Base-by-base conservation (phyloP, 2,888 invertebrate genomes). In the Cryptocheilus praepositus region DNA sequence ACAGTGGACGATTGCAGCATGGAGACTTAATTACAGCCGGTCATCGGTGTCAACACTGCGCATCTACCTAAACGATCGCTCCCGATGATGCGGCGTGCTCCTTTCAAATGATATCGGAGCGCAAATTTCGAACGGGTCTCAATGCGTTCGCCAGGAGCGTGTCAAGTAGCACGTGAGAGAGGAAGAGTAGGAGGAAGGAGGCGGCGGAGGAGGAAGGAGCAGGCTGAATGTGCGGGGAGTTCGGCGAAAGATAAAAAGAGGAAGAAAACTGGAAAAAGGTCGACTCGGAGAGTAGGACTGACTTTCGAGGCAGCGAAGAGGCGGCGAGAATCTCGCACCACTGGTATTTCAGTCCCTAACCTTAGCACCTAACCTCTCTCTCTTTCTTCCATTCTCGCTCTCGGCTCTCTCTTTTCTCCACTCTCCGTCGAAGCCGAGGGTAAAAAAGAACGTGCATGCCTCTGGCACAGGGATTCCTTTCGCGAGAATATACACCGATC, bases 271-370 rank as follows among this genome's bases (percentile, higher is more conserved):
- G 61, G 59, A 69, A 78, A 78, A 74, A 71, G 62, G 52, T 64
- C 54, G 71, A 56, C 56, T 18, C 36, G 8, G 46, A 51, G 46
- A 7, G 61, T 43, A 55, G 63, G 22, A 59, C 44, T 46, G 61
- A 73, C 45, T 74, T 61, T 70, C 64, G 67, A 60, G 55, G 51
- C 68, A 54, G 57, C 65, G 51, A 45, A 51, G 70, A 67, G 61
- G 63, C 69, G 60, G 61, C 45, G 60, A 62, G 72, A 74, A 65
- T 66, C 67, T 73, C 72, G 69, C 72, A 73, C 61, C 60, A 59
- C 59, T 79, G 71, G 69, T 79, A 79, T 79, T 79, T 79, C 79
- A 77, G 77, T 79, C 69, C 61, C 77, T 71, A 77, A 78, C 76
- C 76, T 76, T 63, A 74, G 59, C 67, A 62, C 73, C 77, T 70